Percentiles rank a stretch among this genome's conserved stretches.
phyloP scores from a whole-genome alignment of 30 jellyfish, hydroid and myxozoan species.

The Turritopsis rubra region DNA sequence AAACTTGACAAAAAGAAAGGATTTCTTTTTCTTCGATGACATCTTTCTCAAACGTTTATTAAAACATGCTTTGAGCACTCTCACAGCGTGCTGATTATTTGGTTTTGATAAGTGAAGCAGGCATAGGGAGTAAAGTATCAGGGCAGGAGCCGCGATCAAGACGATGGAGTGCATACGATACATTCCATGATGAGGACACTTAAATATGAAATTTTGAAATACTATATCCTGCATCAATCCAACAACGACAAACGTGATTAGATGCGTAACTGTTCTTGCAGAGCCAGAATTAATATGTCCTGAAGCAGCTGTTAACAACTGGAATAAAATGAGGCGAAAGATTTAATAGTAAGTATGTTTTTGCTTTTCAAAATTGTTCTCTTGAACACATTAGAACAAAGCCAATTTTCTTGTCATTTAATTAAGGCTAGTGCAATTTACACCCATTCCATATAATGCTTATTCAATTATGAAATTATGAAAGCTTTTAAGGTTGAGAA shows the following conservation, averaged over 20 bases:
- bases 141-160: background rate
- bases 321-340: background rate
- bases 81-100: background rate
- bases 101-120: background rate
- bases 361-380: too few species aligned
- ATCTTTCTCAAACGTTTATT: background rate
- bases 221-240: background rate
- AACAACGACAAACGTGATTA: background rate
- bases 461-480: too few species aligned
- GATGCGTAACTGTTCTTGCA: background rate
- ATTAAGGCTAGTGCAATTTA: too few species aligned
- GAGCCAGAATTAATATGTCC: background rate
- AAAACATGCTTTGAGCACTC: background rate
- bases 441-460: too few species aligned
- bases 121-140: background rate
- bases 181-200: background rate
- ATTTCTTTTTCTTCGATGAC: background rate
- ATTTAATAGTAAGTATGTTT: too few species aligned
- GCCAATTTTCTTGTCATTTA: too few species aligned
- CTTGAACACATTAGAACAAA: too few species aligned
- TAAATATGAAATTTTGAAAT: background rate
- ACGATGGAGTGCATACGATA: background rate
- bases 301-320: background rate
- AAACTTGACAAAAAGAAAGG: background rate
- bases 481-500: too few species aligned